These are phyloP conservation scores for Balanococcus diminutus DNA, from an alignment of 2,888 invertebrate species.

Conservation along the genomic window DNA sequence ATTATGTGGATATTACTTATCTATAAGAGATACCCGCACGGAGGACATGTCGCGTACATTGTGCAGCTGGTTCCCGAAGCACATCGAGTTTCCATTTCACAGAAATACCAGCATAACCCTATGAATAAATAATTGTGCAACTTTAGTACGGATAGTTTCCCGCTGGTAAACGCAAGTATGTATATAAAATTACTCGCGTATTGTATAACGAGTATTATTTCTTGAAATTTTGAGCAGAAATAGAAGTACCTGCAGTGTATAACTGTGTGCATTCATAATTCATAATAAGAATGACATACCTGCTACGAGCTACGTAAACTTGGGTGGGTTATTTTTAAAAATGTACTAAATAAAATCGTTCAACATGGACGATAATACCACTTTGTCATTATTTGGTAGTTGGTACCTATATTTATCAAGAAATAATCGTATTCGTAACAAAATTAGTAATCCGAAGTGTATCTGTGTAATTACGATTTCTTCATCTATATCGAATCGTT, in stretches of 20 bases:
- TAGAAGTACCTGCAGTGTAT: too few species aligned
- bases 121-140: too few species aligned
- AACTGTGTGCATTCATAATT: neutral
- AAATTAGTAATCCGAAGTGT: neutral
- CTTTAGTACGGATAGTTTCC: too few species aligned
- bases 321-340: neutral
- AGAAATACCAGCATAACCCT: too few species aligned
- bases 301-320: neutral
- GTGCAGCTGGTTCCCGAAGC: too few species aligned
- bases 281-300: neutral
- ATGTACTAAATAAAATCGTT: too few species aligned
- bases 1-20: slow-evolving; percentile 5
- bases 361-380: too few species aligned
- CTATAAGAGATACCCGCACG: neutral
- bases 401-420: neutral
- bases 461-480: neutral
- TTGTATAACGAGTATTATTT: neutral
- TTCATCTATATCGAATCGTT: neutral
- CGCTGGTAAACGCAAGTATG: too few species aligned
- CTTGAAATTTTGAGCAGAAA: neutral
- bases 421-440: neutral
- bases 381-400: too few species aligned
- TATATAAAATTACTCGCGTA: too few species aligned
- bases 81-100: too few species aligned
- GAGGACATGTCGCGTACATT: too few species aligned